phyloP scores from a whole-genome alignment of 2,113 vertebrate species.

The Calidris pygmaea region DNA sequence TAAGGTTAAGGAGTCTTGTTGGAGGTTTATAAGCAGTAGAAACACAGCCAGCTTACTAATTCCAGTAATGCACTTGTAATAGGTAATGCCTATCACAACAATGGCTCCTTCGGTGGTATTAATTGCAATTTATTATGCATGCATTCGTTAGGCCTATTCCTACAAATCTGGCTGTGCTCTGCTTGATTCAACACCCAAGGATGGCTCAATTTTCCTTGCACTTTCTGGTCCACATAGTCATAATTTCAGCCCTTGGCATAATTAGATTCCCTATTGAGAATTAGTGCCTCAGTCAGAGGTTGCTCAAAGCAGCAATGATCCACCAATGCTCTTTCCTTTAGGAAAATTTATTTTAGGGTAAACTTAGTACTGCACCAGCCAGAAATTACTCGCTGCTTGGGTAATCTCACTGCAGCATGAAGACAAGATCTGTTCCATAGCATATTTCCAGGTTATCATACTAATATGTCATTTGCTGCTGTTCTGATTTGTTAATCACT shows the following conservation, averaged over 20 bases:
- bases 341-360: neutral
- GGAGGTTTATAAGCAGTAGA: neutral
- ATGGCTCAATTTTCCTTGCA: neutral
- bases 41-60: neutral
- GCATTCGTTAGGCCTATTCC: conserved; percentile 1
- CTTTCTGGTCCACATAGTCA: neutral
- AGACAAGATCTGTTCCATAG: neutral
- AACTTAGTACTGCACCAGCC: neutral
- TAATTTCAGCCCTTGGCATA: neutral
- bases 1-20: neutral
- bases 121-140: conserved; percentile 33
- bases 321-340: neutral
- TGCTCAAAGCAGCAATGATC: neutral
- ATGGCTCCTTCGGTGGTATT: neutral
- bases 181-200: conserved; percentile 33
- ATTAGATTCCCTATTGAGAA: conserved; percentile 8
- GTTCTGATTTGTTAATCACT: neutral
- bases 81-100: neutral
- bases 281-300: neutral
- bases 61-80: neutral
- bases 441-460: neutral
- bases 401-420: neutral
- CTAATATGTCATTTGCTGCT: neutral
- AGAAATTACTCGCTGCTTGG: neutral
- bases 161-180: neutral